phyloP scores from a whole-genome alignment of 2,797 vertebrate genomes.

The Anomalospiza imberbis region DNA sequence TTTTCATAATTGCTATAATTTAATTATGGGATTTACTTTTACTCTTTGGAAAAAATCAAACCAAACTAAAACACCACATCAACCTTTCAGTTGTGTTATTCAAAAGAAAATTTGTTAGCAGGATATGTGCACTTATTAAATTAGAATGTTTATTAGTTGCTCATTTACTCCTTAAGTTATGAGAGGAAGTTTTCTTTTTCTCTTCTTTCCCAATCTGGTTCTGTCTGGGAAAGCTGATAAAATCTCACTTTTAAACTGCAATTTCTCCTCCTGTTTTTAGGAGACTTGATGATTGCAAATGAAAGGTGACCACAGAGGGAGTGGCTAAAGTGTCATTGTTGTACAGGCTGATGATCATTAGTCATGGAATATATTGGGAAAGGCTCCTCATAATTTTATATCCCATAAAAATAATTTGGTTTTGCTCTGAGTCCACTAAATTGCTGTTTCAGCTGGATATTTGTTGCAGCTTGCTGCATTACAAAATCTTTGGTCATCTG shows the following conservation, averaged over 20 bases:
- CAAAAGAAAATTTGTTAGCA: background rate
- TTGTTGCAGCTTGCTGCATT: conserved; percentile 57
- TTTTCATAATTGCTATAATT: background rate
- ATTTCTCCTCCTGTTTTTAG: conserved; percentile 20
- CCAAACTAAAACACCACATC: background rate
- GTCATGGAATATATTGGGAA: conserved; percentile 30
- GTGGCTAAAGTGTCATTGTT: background rate
- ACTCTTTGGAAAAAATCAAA: background rate
- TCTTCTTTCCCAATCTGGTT: background rate
- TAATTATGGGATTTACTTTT: background rate
- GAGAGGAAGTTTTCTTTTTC: background rate
- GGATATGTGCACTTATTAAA: background rate
- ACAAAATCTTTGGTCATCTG: conserved; percentile 49
- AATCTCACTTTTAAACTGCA: conserved; percentile 21
- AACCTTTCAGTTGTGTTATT: background rate
- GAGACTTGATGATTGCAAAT: conserved; percentile 9
- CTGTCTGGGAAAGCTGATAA: conserved; percentile 37
- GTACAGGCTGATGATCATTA: conserved; percentile 25
- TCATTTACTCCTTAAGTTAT: background rate
- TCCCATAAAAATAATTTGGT: background rate
- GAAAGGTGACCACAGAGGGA: conserved; percentile 40
- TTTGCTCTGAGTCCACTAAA: background rate
- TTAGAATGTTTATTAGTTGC: background rate
- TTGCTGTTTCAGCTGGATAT: conserved; percentile 52
- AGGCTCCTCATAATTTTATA: conserved; percentile 16